These are phyloP conservation scores for Pseudoips prasinana DNA, from an alignment of 2,888 invertebrate genomes.

Conservation along the genomic window DNA sequence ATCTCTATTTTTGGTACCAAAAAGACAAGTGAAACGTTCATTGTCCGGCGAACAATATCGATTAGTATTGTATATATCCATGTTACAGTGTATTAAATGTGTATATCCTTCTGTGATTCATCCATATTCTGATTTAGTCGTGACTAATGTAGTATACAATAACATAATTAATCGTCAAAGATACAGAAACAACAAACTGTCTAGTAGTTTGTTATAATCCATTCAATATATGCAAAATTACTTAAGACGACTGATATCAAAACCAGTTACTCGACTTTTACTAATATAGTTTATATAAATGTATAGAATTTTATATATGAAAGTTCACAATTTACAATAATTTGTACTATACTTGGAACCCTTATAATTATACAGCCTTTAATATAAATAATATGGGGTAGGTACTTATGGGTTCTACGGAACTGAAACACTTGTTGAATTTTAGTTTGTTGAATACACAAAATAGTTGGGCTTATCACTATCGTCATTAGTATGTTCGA, in stretches of 20 bases:
- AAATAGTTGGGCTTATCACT: too few relatives aligned
- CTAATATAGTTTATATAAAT: constrained; percentile 12
- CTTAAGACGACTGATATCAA: constrained; percentile 40
- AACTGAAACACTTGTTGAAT: too few relatives aligned
- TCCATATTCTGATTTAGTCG: constrained; percentile 9
- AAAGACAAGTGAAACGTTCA: constrained; percentile 26
- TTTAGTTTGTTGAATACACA: too few relatives aligned
- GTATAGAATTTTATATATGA: constrained; percentile 16
- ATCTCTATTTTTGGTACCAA: constrained; percentile 79
- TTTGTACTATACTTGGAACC: constrained; percentile 28
- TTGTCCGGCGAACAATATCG: constrained; percentile 42
- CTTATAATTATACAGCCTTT: constrained; percentile 1
- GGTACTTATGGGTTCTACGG: too few relatives aligned
- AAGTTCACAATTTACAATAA: constrained; percentile 22
- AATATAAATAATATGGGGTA: too few relatives aligned
- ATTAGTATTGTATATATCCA: constrained; percentile 30
- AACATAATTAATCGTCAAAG: constrained; percentile 13
- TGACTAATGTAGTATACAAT: constrained; percentile 9
- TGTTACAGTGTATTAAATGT: constrained; percentile 21
- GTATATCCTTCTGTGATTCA: constrained; percentile 38
- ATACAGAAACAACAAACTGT: constrained; percentile 7
- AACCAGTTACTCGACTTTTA: constrained; percentile 32
- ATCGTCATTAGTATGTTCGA: too few relatives aligned
- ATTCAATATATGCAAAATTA: constrained; percentile 15
- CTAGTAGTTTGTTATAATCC: constrained; percentile 12